These are phyloP conservation scores for Trissolcus basalis DNA, from an alignment of 1,140 invertebrate species.

Conservation along the genomic window DNA sequence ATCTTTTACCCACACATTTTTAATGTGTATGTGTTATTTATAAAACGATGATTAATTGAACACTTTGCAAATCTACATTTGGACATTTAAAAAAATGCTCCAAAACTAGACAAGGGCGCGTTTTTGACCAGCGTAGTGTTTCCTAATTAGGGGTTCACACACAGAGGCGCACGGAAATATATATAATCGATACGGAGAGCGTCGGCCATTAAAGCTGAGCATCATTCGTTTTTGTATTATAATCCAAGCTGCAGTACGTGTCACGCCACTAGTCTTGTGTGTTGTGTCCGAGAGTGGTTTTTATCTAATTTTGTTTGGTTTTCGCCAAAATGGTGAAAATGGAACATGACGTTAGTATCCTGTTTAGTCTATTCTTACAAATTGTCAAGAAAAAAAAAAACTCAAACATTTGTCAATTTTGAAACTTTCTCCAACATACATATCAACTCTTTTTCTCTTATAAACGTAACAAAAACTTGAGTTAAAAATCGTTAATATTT, in stretches of 20 bases:
- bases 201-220: constrained; percentile 22
- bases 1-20: no score
- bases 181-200: constrained; percentile 31
- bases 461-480: no score
- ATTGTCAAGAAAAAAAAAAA: not conserved
- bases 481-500: no score
- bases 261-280: not conserved
- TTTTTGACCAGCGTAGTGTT: constrained; percentile 20
- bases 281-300: not conserved
- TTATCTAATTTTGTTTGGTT: constrained; percentile 1
- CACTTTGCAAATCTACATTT: not conserved
- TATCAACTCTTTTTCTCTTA: no score
- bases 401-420: constrained; percentile 5
- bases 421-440: not conserved
- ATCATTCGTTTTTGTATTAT: constrained; percentile 11
- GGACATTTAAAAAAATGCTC: not conserved
- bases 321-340: constrained; percentile 72
- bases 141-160: constrained; percentile 29
- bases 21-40: no score
- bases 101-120: no score
- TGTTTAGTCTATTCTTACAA: not conserved
- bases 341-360: constrained; percentile 72
- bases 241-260: constrained; percentile 3
- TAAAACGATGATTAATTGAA: no score
- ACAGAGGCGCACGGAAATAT: not conserved